Conservation (phyloP, 2,797 vertebrate species). For the Acanthornis magna region DNA sequence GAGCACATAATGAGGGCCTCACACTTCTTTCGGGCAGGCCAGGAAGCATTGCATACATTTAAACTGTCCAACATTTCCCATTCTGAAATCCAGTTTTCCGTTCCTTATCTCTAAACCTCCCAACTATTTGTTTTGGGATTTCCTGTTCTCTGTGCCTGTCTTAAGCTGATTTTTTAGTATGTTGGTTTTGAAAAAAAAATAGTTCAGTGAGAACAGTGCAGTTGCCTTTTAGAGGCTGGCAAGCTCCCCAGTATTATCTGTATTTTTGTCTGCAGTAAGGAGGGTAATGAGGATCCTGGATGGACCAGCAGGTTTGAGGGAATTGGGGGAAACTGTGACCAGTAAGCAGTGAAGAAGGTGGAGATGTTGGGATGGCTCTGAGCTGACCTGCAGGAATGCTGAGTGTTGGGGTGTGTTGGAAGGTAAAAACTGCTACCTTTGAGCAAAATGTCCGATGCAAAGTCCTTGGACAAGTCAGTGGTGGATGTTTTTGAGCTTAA, state of each 20-base stretch:
- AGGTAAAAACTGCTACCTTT: not conserved
- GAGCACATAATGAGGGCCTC: not conserved
- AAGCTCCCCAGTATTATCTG: rapidly evolving
- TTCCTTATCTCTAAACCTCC: conserved; percentile 18
- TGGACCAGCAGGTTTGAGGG: not conserved
- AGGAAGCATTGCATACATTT: conserved; percentile 10
- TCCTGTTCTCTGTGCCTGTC: not conserved
- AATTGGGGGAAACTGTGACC: not conserved
- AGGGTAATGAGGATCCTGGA: not conserved
- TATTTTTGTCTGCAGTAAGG: not conserved
- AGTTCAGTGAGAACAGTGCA: not conserved
- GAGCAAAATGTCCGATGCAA: not conserved
- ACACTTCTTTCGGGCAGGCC: not conserved
- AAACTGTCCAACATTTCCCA: not conserved
- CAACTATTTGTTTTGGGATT: conserved; percentile 27
- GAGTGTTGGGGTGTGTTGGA: not conserved
- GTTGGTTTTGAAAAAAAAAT: not conserved
- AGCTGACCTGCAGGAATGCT: not conserved
- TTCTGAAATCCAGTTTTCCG: conserved; percentile 9
- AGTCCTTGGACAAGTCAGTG: not conserved
- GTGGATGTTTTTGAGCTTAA: not conserved
- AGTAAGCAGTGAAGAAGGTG: not conserved
- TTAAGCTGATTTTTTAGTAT: not conserved
- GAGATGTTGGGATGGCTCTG: not conserved
- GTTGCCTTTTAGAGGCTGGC: not conserved